These are phyloP conservation scores for Psittacula cyanocephala DNA, from an alignment of 2,113 vertebrate species.

Conservation along the genomic window DNA sequence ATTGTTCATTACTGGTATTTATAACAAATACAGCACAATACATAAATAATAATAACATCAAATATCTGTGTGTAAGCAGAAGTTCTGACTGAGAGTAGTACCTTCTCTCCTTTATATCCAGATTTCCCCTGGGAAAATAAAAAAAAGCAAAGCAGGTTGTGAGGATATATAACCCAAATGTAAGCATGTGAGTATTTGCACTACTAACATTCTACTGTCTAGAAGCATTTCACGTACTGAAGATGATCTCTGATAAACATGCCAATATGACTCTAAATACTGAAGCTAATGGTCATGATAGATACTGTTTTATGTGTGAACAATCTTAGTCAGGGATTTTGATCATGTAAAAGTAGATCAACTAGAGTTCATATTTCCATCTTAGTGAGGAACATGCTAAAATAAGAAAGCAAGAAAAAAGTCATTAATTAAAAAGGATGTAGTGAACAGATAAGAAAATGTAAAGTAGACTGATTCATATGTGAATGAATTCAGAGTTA, in stretches of 20 bases:
- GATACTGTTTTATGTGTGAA: not conserved
- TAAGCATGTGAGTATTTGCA: not conserved
- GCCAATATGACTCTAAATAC: not conserved
- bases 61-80: not conserved
- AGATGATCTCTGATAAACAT: not conserved
- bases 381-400: not conserved
- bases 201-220: not conserved
- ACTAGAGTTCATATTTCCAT: not conserved
- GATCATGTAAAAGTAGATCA: not conserved
- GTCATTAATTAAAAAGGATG: not conserved
- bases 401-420: not conserved
- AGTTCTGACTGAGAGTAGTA: slow-evolving; percentile 53
- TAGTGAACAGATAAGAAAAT: not conserved
- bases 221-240: not conserved
- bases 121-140: slow-evolving; percentile 81
- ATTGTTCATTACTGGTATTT: not conserved
- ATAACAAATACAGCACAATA: not conserved
- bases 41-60: not conserved
- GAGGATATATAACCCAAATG: not conserved
- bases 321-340: not conserved
- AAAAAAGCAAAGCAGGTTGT: slow-evolving; percentile 31
- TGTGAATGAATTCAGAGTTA: not conserved
- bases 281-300: not conserved
- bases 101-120: slow-evolving; percentile 90
- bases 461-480: not conserved